phyloP scores from a whole-genome alignment of 2,797 vertebrate species.

The Dicrostonyx torquatus region DNA sequence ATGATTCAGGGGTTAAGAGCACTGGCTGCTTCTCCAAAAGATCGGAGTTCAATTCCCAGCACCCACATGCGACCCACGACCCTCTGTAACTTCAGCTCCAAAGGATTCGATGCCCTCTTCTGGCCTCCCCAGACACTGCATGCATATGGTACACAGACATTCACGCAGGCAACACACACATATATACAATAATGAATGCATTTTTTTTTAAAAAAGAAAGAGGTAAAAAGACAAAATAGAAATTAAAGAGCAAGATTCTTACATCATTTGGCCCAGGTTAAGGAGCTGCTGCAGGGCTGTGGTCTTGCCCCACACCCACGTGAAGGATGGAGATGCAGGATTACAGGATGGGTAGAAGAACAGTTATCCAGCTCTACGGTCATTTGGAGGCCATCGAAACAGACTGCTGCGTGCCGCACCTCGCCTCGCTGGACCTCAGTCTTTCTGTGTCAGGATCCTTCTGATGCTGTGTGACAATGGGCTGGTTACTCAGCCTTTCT shows the following conservation, averaged over 20 bases:
- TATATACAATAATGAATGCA: background rate
- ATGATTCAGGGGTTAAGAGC: background rate
- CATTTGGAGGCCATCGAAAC: background rate
- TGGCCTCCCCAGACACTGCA: background rate
- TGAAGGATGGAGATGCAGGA: background rate
- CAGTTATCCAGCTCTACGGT: background rate
- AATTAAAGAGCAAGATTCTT: background rate
- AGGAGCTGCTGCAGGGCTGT: background rate
- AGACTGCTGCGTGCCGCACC: background rate
- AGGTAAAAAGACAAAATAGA: background rate
- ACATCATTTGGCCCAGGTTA: background rate
- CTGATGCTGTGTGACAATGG: background rate
- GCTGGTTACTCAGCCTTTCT: background rate
- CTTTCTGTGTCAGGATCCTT: background rate
- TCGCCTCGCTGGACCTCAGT: background rate
- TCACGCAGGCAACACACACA: background rate
- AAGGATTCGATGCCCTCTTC: background rate
- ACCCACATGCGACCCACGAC: background rate
- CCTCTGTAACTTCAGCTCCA: background rate
- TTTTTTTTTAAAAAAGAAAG: background rate
- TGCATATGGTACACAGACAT: background rate
- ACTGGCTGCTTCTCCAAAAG: background rate
- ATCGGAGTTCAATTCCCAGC: background rate
- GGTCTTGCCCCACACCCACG: background rate
- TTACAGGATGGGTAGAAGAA: background rate